Evolutionary conservation across 53 echinoderm and acorn worm species (phyloP).

Genomic region (Crossaster papposus): DNA sequence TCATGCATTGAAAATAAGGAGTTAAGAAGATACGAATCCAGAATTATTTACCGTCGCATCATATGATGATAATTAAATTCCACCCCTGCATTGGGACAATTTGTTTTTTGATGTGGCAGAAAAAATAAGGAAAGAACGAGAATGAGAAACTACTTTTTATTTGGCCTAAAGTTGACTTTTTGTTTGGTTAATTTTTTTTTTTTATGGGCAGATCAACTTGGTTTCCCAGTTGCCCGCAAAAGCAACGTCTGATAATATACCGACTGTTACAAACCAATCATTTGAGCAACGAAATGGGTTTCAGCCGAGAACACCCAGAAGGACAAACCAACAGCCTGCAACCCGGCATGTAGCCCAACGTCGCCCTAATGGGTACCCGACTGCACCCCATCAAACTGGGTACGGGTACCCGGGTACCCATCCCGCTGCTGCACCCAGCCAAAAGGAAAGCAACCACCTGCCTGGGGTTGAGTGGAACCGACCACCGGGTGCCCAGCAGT

Average conservation of each 20-base stretch:
- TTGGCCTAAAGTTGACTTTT: background rate
- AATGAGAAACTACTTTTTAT: background rate
- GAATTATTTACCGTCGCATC: too few species aligned
- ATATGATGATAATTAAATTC: too few species aligned
- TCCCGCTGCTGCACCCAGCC: background rate
- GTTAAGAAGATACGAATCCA: too few species aligned
- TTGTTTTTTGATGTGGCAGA: too few species aligned
- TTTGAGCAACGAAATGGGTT: background rate
- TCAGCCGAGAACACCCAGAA: background rate
- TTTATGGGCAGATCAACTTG: background rate
- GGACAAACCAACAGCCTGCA: background rate
- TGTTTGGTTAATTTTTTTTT: background rate
- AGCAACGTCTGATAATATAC: background rate
- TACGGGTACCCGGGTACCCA: conserved; percentile 5
- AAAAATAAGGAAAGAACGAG: too few species aligned
- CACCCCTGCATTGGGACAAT: too few species aligned
- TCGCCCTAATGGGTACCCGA: conserved; percentile 20
- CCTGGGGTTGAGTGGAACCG: background rate
- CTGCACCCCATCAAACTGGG: conserved; percentile 28
- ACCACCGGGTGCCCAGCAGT: background rate
- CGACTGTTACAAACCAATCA: background rate
- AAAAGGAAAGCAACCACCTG: background rate
- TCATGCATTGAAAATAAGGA: too few species aligned
- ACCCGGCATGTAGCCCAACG: background rate
- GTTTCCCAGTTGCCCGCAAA: background rate